Evolutionary conservation across 2,888 invertebrate genomes (phyloP), one percentile per base, ranked within the genome.

Genomic region (Drosophila borborema): DNA sequence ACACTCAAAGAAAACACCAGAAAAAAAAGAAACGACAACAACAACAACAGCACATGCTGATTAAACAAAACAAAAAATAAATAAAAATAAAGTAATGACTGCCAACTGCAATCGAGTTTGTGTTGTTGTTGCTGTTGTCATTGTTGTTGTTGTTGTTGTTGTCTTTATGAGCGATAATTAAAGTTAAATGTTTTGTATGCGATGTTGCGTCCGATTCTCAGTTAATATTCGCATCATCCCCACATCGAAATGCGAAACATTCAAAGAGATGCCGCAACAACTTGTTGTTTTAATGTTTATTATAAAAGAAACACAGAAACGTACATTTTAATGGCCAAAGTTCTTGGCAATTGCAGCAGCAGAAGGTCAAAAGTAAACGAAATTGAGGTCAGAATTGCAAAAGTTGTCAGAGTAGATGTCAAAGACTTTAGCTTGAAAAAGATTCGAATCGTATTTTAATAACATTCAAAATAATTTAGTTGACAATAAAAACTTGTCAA

Each of bases 101-200:
- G 54, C 69, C 70, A 74, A 54, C 64, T 79, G 71, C 62, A 74
- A 70, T 74, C 71, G 51, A 59, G 40, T 68, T 74, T 54, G 62
- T 54, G 48, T 68, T 71, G 18, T 67, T 73, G 58, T 61, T 60
- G 46, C 64, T 70, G 18, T 69, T 74, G 34, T 40, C 56, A n/a
- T 75, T 65, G 51, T 69, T 74, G 61, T 34, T 61, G 23, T 34
- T 61, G 23, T 65, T 77, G 64, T 63, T 60, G 64, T 48, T 31
- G 49, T 49, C 70, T 82, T 82, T 78, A 86, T 86, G 83, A 68
- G 70, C 81, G 65, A 82, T 78, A 86, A 86, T 86, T 86, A 86
- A 86, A 85, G 68, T 72, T 87, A 84, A 85, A 86, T 86, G 82
- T 68, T 71, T 67, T 69, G 68, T 59, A 74, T 77, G 54, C n/a